phyloP scores from a whole-genome alignment of 2,888 invertebrate species.

The Gymnocheta viridis region DNA sequence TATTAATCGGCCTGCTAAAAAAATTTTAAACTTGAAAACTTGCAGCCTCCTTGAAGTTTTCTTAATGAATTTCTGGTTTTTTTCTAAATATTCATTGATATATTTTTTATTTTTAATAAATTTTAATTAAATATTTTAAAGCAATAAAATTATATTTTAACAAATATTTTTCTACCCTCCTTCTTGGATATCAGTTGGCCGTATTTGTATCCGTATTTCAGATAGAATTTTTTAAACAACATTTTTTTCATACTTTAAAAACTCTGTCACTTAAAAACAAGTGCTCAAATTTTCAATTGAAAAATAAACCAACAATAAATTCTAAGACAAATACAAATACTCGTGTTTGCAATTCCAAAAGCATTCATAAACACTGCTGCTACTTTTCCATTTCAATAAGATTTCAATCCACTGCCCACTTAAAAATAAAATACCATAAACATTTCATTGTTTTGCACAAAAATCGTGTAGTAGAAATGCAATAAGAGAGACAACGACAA shows the following conservation, averaged over 20 bases:
- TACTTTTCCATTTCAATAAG: neutral
- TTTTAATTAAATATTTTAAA: too few species aligned
- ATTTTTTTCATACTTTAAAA: neutral
- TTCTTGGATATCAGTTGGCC: neutral
- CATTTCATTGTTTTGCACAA: slow-evolving; percentile 5
- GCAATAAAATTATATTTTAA: too few species aligned
- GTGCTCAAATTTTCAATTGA: neutral
- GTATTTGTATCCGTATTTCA: neutral
- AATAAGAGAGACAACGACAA: neutral
- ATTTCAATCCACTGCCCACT: slow-evolving; percentile 14
- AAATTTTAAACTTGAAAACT: too few species aligned
- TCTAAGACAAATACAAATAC: slow-evolving; percentile 2
- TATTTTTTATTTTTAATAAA: too few species aligned
- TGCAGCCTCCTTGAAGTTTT: too few species aligned
- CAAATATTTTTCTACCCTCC: neutral
- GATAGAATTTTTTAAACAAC: neutral
- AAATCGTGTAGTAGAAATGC: neutral
- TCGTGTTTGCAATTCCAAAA: neutral
- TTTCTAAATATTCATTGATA: too few species aligned
- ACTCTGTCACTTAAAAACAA: slow-evolving; percentile 11
- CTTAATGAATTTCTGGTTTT: too few species aligned
- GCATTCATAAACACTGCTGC: slow-evolving; percentile 6
- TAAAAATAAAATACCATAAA: neutral
- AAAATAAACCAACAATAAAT: neutral
- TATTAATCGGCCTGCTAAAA: too few species aligned